Conservation (phyloP, 2,888 invertebrate genomes). For the Rhorus exstirpatorius region DNA sequence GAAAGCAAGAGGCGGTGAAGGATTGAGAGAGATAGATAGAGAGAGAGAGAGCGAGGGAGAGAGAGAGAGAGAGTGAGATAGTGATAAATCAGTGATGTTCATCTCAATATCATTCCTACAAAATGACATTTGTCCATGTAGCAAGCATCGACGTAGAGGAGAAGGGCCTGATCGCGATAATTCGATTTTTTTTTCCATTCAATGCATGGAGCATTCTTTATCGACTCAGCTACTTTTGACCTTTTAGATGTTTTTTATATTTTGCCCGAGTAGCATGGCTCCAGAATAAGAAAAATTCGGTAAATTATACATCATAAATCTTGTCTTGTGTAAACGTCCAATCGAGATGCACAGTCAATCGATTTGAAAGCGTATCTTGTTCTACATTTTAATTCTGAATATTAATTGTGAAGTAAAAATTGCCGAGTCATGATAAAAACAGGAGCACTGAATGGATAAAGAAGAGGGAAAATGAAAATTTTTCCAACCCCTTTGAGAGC, state of each 20-base stretch:
- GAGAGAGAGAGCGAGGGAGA: not conserved
- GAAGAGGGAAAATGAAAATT: slow-evolving; percentile 34
- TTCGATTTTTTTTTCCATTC: too few species aligned
- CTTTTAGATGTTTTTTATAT: too few species aligned
- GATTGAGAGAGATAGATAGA: not conserved
- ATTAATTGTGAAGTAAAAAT: not conserved
- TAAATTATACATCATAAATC: too few species aligned
- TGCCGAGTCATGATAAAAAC: slow-evolving; percentile 20
- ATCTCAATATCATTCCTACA: slow-evolving; percentile 25
- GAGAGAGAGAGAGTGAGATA: slow-evolving; percentile 5
- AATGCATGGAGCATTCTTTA: too few species aligned
- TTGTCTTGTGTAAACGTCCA: too few species aligned
- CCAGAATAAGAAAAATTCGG: too few species aligned
- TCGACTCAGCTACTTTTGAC: too few species aligned
- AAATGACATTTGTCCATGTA: slow-evolving; percentile 24
- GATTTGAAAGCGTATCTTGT: not conserved
- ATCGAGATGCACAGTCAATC: not conserved
- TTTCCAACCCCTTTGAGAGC: slow-evolving; percentile 3
- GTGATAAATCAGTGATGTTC: not conserved
- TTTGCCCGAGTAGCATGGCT: too few species aligned
- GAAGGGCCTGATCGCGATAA: too few species aligned
- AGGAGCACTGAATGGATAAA: slow-evolving; percentile 14
- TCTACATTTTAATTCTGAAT: not conserved
- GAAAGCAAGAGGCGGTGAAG: not conserved
- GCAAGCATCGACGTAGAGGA: not conserved